Conservation (phyloP, 2,113 vertebrate genomes). For the Ailuropoda melanoleuca region DNA sequence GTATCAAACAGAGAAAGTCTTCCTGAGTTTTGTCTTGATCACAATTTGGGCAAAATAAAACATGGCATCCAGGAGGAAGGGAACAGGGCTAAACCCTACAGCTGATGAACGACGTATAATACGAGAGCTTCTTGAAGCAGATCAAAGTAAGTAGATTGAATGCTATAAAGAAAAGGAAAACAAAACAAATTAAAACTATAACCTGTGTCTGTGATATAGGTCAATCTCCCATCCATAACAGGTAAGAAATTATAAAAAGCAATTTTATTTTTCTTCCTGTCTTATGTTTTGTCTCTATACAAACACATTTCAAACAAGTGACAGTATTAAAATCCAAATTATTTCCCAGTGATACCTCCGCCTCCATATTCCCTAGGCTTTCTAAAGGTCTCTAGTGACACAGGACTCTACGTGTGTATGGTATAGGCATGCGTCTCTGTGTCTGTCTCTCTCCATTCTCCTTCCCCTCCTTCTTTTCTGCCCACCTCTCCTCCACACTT, state of each 20-base stretch:
- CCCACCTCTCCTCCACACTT: not conserved
- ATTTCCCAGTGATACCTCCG: not conserved
- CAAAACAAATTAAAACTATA: not conserved
- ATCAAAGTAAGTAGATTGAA: not conserved
- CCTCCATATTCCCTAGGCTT: not conserved
- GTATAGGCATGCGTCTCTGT: not conserved
- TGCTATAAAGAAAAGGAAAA: not conserved
- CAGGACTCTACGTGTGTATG: not conserved
- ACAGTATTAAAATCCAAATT: not conserved
- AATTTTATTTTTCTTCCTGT: not conserved
- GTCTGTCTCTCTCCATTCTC: not conserved
- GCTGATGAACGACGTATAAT: fast-evolving
- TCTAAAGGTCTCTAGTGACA: not conserved
- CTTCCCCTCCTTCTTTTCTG: no score
- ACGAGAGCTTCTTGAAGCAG: not conserved
- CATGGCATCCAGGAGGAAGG: not conserved
- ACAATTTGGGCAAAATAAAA: not conserved
- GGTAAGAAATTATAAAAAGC: not conserved
- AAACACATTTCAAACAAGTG: not conserved
- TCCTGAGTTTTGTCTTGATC: not conserved
- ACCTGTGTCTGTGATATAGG: not conserved
- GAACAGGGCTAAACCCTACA: fast-evolving
- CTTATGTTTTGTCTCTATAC: not conserved
- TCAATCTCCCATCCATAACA: not conserved
- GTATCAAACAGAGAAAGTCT: not conserved